Evolutionary conservation across 2,888 invertebrate genomes (phyloP), one percentile per base, ranked within the genome.

Genomic region (Ctenicera cuprea): DNA sequence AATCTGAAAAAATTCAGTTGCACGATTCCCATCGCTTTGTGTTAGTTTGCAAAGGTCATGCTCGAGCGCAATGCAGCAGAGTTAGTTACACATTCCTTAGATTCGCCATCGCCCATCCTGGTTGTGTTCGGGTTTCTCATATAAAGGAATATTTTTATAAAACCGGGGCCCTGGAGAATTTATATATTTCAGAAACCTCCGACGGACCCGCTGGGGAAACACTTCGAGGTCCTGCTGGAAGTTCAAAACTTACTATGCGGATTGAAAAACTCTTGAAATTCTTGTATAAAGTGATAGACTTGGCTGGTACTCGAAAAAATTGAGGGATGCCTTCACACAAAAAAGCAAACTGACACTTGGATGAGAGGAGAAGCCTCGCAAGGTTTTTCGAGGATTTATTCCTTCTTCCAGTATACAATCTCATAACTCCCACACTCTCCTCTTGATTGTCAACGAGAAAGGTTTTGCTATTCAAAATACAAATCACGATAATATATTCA

Each of bases 101-200:
- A 12, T 48, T 22, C 61, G 20, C 61, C 69, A 48, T 61, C 57
- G 71, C 54, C 63, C 71, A 37, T 57, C 54, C 20, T 33, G 54
- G 41, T 62, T 69, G 57, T 38, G 20, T 63, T 68, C 45, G 45
- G 33, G 50, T 45, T 54, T 63, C 16, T 41, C 48, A 26, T 59
- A 59, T 64, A 71, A 71, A 26, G 62, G 69, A 70, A 70, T 52
- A 70, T 70, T 70, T 70, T 70, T 70, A 52, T 70, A 63, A 37
- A 62, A 62, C 50, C 38, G 48, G 37, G 50, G 37, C 22, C 63
- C 48, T 64, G 45, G 64, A 43, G 64, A 71, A 71, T 71, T 71
- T 45, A 45, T 63, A 71, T 71, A 48, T 70, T 63, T 50, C 41
- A 38, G 38, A 48, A 48, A 37, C 61, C 37, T 9, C 5, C 12